A percentile compares a stretch with the other conserved stretches of the same genome.
Conservation (phyloP, 1,140 invertebrate genomes). For the Drosophila sproati region DNA sequence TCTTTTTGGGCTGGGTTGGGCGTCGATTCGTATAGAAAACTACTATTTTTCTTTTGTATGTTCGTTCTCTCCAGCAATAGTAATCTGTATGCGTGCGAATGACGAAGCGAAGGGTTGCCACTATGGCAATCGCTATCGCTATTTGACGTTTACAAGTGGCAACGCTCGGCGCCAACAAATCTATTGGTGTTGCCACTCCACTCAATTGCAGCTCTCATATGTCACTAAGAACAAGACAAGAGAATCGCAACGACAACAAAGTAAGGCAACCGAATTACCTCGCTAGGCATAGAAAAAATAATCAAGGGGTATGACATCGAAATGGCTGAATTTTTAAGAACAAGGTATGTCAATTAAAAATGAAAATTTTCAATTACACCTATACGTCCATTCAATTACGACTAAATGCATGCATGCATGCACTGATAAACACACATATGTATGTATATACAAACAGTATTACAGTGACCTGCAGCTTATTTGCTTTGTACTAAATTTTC, state of each 20-base stretch:
- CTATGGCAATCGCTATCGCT: conserved; percentile 32
- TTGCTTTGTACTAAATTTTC: conserved; percentile 8
- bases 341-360: conserved; percentile 37
- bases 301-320: conserved; percentile 36
- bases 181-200: conserved; percentile 31
- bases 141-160: conserved; percentile 52
- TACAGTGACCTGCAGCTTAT: conserved; percentile 41
- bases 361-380: not conserved
- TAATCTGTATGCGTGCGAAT: conserved; percentile 67
- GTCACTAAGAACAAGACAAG: conserved; percentile 40
- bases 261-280: conserved; percentile 21
- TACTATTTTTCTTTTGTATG: conserved; percentile 77
- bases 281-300: conserved; percentile 4
- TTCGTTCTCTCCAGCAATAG: conserved; percentile 62
- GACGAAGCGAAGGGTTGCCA: conserved; percentile 66
- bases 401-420: conserved; percentile 14
- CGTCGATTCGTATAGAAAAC: conserved; percentile 72
- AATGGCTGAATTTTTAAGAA: conserved; percentile 68
- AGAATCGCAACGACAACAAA: conserved; percentile 45
- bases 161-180: conserved; percentile 7
- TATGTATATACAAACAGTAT: conserved; percentile 6
- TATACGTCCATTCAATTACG: conserved; percentile 17
- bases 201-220: conserved; percentile 26
- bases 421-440: conserved; percentile 21
- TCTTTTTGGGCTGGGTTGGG: conserved; percentile 72